Percentiles rank a stretch among this genome's conserved stretches.
Evolutionary conservation across 2,888 invertebrate species (phyloP).

Genomic region (Aphidoletes aphidimyza): DNA sequence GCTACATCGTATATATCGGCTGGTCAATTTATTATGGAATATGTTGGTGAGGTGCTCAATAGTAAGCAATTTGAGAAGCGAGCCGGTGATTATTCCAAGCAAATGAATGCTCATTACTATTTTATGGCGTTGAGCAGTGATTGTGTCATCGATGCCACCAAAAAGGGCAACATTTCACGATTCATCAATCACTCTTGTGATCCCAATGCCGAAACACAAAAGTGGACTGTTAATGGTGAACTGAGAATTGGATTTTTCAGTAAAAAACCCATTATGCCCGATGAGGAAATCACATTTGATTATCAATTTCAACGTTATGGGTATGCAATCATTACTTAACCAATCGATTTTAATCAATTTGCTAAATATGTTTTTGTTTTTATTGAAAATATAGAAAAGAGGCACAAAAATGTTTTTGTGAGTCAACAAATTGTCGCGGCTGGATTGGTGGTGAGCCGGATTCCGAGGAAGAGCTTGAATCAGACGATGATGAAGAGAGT

Average conservation of each 20-base stretch:
- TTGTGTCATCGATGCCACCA: slow-evolving; percentile 95
- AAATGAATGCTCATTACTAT: slow-evolving; percentile 93
- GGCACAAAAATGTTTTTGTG: slow-evolving; percentile 96
- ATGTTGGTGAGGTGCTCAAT: slow-evolving; percentile 96
- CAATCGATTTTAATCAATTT: not conserved
- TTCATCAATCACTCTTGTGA: slow-evolving; percentile 99
- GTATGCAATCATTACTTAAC: slow-evolving; percentile 65
- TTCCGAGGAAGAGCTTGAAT: slow-evolving; percentile 73
- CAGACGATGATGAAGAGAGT: slow-evolving; percentile 67
- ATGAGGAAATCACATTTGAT: slow-evolving; percentile 98
- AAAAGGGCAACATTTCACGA: slow-evolving; percentile 93
- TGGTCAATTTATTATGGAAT: slow-evolving; percentile 96
- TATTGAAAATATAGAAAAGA: slow-evolving; percentile 77
- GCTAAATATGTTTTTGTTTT: not conserved
- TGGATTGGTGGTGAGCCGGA: slow-evolving; percentile 94
- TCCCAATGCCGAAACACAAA: slow-evolving; percentile 98
- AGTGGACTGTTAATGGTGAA: slow-evolving; percentile 94
- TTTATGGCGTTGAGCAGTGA: slow-evolving; percentile 97
- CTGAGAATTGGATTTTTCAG: slow-evolving; percentile 97
- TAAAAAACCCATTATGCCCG: slow-evolving; percentile 79
- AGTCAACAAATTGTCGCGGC: slow-evolving; percentile 88
- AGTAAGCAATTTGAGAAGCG: slow-evolving; percentile 89
- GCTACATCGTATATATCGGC: slow-evolving; percentile 62
- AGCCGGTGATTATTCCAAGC: slow-evolving; percentile 87
- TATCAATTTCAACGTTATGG: slow-evolving; percentile 98